These are phyloP conservation scores for Cheilosia scutellata DNA, from an alignment of 2,888 invertebrate genomes.

Conservation along the genomic window DNA sequence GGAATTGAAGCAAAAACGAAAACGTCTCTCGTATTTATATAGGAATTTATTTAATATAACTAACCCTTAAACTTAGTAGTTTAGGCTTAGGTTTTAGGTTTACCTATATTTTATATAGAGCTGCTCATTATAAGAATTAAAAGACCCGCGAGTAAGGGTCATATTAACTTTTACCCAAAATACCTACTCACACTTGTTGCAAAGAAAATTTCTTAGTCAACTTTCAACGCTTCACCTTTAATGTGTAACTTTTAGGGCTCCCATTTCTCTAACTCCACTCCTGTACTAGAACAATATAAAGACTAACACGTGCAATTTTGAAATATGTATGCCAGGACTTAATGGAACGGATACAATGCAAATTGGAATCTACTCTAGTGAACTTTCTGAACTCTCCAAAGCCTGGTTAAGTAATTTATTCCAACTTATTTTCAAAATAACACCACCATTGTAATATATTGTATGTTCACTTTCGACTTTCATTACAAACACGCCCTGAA, in stretches of 20 bases:
- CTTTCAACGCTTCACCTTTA: no score
- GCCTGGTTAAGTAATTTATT: constrained; percentile 71
- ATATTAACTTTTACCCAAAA: no score
- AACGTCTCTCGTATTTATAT: no score
- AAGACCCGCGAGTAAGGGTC: no score
- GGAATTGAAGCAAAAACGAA: no score
- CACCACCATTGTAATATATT: constrained; percentile 39
- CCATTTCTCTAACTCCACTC: not conserved
- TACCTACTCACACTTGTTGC: no score
- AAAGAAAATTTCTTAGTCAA: no score
- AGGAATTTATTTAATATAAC: no score
- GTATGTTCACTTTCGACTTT: constrained; percentile 62
- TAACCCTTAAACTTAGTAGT: no score
- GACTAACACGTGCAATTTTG: constrained; percentile 1
- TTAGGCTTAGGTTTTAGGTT: no score
- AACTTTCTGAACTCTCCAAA: constrained; percentile 59
- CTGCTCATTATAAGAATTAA: no score
- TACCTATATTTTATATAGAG: no score
- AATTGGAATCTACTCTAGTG: constrained; percentile 64
- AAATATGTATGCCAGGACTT: constrained; percentile 24
- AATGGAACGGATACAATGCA: constrained; percentile 66
- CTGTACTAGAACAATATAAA: not conserved
- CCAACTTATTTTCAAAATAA: constrained; percentile 71
- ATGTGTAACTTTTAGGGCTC: not conserved
- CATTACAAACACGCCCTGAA: constrained; percentile 17